Evolutionary conservation across 2,888 invertebrate species (phyloP), one percentile per base, ranked within the genome.

Genomic region (Nasonia oneida): DNA sequence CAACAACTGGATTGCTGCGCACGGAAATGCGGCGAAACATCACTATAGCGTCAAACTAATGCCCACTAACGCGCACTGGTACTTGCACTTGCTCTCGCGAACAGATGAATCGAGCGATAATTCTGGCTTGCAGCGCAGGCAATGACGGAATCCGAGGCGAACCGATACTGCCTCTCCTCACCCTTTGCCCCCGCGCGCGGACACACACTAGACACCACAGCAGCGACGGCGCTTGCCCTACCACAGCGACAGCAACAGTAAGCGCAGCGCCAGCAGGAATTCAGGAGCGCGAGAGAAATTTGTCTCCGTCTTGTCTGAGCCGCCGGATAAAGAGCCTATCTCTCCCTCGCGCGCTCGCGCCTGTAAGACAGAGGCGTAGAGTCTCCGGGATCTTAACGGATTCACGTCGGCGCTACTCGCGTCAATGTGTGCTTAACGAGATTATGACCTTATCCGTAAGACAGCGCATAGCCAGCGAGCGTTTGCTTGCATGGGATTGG

Each of bases 381-480:
- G 74, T 23, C n/a, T 33, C n/a, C 29, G 42, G 61, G 81, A 85
- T 87, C 87, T 87, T 85, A 85, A 87, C 82, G 87, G 82, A 87
- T 85, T 85, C 87, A 83, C 83, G 85, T 83, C 87, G 75, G 29
- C 67, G 73, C 64, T 39, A 29, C 78, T 81, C 77, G 87, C 84
- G 84, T 87, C 84, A 82, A 82, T 87, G 83, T 85, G 81, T 85
- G 85, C 87, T 83, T 85, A 87, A 87, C 82, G 85, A 87, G 84
- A 85, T 87, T 87, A 87, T 87, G 83, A 83, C 85, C 82, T 84
- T 78, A 86, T 84, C 80, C 79, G 61, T 50, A 47, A 75, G 81
- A 81, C 71, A 3, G n/a, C 10, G 61, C 29, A 18, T 47, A 47
- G 4, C 57, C 57, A 6, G 2, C 6, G 57, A 61, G n/a, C 12